Evolutionary conservation across 1,140 invertebrate species (phyloP), one percentile per base, ranked within the genome.

Genomic region (Papilio polytes): DNA sequence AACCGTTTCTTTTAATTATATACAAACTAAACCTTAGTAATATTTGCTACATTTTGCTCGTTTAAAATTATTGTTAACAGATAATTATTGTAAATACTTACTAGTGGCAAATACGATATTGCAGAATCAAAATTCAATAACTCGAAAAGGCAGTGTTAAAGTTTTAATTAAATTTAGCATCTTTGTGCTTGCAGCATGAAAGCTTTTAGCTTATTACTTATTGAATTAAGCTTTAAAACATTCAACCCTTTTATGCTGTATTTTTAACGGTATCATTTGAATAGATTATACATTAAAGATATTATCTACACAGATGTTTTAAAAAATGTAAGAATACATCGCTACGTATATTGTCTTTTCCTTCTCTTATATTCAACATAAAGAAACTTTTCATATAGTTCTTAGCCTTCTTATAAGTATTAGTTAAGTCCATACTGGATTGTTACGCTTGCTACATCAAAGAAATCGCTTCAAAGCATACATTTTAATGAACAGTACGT

Each of bases 201-300:
- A 66, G 63, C 63, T 66, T 66, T 66, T 66, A 66, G 63, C 63
- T 31, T 66, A 66, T 66, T 66, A 66, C 63, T 26, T 66, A 66
- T 66, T 66, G 63, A 66, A 66, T 66, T 66, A 31, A 66, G 10
- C 63, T 63, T 66, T 66, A 66, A 66, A 66, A 31, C 6, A 31
- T 66, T 31, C 63, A 66, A 66, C 63, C 63, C 63, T 31, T 66
- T 66, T 31, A 26, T 66, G 63, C 59, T 26, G 20, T n/a, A 66
- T 26, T 66, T 66, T 66, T 31, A 13, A 20, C 1, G n/a, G 6
- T 59, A 59, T 59, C n/a, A 59, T 31, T 13, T 31, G 0, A 31
- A 15, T 31, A 31, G 13, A 31, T 13, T 31, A 31, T 31, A 0
- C 15, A 63, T 20, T 8, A 63, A 63, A 22, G 20, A 63, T 10